Evolutionary conservation across 2,113 vertebrate species (phyloP).

Genomic region (Embiotoca jacksoni): DNA sequence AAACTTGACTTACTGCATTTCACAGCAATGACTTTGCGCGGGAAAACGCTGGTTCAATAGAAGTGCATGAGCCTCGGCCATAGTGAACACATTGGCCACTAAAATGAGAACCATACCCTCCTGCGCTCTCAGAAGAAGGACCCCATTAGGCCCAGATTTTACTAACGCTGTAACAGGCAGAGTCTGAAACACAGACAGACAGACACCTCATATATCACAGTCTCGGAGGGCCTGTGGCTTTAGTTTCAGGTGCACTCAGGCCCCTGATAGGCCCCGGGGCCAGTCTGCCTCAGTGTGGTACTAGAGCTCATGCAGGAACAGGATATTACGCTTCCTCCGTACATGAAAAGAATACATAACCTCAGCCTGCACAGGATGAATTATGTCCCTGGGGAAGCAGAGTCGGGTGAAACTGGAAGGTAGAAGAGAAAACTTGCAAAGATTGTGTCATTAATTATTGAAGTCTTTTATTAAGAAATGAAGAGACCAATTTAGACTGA

Average conservation of each 20-base stretch:
- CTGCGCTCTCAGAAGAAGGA: constrained; percentile 27
- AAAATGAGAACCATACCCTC: constrained; percentile 74
- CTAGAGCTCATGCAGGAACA: constrained; percentile 73
- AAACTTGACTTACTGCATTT: constrained; percentile 44
- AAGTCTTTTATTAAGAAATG: background rate
- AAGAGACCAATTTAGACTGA: background rate
- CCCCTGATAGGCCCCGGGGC: constrained; percentile 58
- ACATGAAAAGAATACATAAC: constrained; percentile 80
- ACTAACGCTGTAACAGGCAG: constrained; percentile 49
- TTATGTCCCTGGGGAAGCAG: constrained; percentile 45
- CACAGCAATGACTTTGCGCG: constrained; percentile 28
- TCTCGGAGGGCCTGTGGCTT: constrained; percentile 58
- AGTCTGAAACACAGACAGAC: constrained; percentile 49
- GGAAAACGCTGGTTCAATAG: constrained; percentile 35
- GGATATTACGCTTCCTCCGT: constrained; percentile 83
- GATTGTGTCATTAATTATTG: constrained; percentile 9
- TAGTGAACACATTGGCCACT: constrained; percentile 41
- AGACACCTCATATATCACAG: constrained; percentile 77
- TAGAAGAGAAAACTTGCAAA: constrained; percentile 20
- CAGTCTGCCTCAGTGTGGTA: constrained; percentile 62
- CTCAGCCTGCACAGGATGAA: constrained; percentile 68
- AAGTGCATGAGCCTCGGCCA: constrained; percentile 30
- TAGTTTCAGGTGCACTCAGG: constrained; percentile 63
- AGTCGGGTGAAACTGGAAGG: background rate
- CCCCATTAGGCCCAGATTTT: constrained; percentile 61